Percentiles rank a stretch among this genome's conserved stretches.
phyloP scores from a whole-genome alignment of 2,797 vertebrate genomes.

The Anguilla obscura region DNA sequence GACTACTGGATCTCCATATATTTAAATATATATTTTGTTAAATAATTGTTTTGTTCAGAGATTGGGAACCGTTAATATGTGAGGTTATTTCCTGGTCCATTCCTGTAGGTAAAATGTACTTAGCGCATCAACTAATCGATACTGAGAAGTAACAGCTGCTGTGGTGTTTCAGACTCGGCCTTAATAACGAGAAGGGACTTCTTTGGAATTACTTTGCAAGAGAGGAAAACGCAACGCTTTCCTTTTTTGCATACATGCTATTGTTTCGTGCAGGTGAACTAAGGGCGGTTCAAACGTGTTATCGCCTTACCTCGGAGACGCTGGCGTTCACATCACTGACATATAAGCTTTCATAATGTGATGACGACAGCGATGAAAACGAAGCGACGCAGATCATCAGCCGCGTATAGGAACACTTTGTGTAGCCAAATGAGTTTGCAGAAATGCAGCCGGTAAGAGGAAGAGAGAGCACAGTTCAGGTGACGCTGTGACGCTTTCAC shows the following conservation, averaged over 20 bases:
- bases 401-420: slow-evolving; percentile 15
- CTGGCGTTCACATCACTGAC: neutral
- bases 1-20: neutral
- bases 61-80: no score
- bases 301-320: neutral
- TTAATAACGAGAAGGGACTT: neutral
- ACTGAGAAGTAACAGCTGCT: neutral
- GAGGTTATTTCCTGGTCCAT: neutral
- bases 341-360: neutral
- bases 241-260: neutral
- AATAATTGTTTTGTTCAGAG: no score
- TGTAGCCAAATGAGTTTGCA: slow-evolving; percentile 44
- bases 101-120: neutral
- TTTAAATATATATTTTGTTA: no score
- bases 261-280: neutral
- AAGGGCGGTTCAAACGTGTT: neutral
- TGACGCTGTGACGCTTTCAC: neutral
- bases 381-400: no score
- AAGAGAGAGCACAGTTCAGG: slow-evolving; percentile 37
- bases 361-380: neutral
- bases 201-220: neutral
- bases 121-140: no score
- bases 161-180: neutral
- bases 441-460: neutral
- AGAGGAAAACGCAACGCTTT: neutral